Base-by-base conservation (phyloP, 1,140 invertebrate species). In the Teleopsis dalmanni region DNA sequence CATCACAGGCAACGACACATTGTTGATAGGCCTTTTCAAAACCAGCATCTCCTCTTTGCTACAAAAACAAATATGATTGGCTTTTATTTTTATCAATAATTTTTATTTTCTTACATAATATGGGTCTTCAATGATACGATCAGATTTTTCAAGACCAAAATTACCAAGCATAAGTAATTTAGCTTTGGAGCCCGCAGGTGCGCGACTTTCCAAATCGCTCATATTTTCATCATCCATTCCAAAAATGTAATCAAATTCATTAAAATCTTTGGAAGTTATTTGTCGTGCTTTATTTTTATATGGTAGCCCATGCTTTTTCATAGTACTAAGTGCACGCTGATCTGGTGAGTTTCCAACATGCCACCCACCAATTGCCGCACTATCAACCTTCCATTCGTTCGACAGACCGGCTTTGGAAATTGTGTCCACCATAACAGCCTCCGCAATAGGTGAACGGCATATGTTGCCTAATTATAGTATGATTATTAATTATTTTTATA, bases 361-460 rank as follows among this genome's bases (percentile, higher is more conserved):
- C 82, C 88, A 96, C 25, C 74, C 72, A 4, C 84, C 85, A 26
- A 91, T 80, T 10, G 85, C 94, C 2, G 90, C 89, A 75, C 91
- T 95, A 60, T 96, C 91, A 4, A 91, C 83, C 52, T 81, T 74
- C 90, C 90, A 95, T 56, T 81, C 58, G 54, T 81, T 72, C 2
- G 70, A 55, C 6, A 81, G 56, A 33, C 78, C 76, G 49, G 74
- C 70, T 58, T 88, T 77, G 56, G 78, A 78, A 8, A 88, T 73
- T 9, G 80, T 65, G 53, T 92, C 78, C 23, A 77, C 69, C 73
- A 95, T 94, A 1, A 95, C 87, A 8, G 88, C 90, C 72, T 95
- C 91, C 16, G 91, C 91, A 53, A 95, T 95, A 6, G 93, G 91
- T 11, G 91, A 95, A n/a, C 93, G 79, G 69, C 92, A 96, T 56